Conservation (phyloP, 2,888 invertebrate species). For the Mylabris sibirica region DNA sequence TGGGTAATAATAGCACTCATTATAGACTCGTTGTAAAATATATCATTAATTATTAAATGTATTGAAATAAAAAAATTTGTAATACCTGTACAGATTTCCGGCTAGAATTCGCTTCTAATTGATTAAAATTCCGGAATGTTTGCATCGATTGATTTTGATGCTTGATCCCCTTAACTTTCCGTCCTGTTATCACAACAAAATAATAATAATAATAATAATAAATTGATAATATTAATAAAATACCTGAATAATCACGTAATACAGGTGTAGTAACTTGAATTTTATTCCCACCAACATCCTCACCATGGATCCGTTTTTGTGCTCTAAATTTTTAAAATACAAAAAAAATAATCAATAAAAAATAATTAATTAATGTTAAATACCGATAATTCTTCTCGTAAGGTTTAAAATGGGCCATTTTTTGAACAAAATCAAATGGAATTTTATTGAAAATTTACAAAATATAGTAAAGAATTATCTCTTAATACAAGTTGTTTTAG, state of each 20-base stretch:
- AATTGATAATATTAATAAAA: not conserved
- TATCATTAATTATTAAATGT: too few relatives aligned
- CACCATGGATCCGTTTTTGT: conserved; percentile 83
- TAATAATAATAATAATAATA: not conserved
- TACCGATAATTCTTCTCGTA: conserved; percentile 53
- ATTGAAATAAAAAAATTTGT: too few relatives aligned
- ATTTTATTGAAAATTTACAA: not conserved
- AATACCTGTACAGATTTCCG: not conserved
- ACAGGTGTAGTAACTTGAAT: conserved; percentile 63
- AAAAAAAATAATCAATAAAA: conserved; percentile 13
- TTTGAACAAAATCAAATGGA: not conserved
- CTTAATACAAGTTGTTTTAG: not conserved
- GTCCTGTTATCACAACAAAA: not conserved
- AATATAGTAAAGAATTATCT: not conserved
- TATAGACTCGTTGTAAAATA: too few relatives aligned
- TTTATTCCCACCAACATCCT: conserved; percentile 81
- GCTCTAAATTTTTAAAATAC: conserved; percentile 66
- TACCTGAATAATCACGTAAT: conserved; percentile 47
- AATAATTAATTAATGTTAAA: conserved; percentile 14
- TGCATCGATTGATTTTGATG: not conserved
- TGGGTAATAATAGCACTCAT: too few relatives aligned
- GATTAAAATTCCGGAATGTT: not conserved
- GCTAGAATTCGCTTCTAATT: not conserved
- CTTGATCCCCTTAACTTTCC: conserved; percentile 3
- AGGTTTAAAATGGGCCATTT: conserved; percentile 52